Conservation (phyloP, 35 echinoderm and acorn worm species). For the Heliocidaris tuberculata region DNA sequence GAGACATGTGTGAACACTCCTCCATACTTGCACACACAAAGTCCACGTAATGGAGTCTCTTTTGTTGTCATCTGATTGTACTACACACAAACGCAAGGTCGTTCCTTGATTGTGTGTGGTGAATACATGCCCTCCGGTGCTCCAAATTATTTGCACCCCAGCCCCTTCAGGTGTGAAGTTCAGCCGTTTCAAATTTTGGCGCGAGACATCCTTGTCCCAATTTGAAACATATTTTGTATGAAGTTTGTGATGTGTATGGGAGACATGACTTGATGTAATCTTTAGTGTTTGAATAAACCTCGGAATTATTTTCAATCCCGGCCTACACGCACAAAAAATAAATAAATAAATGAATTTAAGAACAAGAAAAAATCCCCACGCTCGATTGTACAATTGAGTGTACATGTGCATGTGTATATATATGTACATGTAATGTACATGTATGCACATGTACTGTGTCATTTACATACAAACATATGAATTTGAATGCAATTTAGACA, state of each 20-base stretch:
- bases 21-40: neutral
- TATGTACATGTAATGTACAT: neutral
- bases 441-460: neutral
- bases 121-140: neutral
- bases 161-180: slow-evolving; percentile 23
- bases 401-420: neutral
- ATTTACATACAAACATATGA: neutral
- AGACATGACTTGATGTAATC: too few relatives aligned
- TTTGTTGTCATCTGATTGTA: neutral
- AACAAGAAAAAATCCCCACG: neutral
- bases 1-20: neutral
- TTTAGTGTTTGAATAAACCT: too few relatives aligned
- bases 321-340: too few relatives aligned
- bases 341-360: too few relatives aligned
- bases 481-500: neutral
- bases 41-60: neutral
- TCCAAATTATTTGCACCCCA: neutral
- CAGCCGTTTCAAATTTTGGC: slow-evolving; percentile 35
- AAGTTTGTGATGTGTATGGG: too few relatives aligned
- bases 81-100: neutral
- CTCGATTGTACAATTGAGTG: neutral
- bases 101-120: neutral
- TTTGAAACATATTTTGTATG: neutral
- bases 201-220: neutral
- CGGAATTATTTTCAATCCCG: too few relatives aligned